Base-by-base conservation (phyloP, 2,888 invertebrate species). In the Phorcus lineatus region DNA sequence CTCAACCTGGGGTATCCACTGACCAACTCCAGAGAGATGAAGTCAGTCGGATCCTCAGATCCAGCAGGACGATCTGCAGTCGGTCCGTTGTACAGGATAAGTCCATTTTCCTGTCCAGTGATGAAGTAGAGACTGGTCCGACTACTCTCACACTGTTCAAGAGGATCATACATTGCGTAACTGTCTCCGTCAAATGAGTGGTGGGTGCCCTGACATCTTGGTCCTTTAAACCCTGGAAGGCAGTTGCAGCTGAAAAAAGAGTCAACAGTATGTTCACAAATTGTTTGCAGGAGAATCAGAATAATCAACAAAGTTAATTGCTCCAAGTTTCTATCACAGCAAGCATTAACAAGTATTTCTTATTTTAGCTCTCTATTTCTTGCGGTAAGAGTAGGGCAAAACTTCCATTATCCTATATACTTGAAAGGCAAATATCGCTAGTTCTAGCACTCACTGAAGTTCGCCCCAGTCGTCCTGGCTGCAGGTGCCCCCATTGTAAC, bases 131-230 rank as follows among this genome's bases (percentile, higher is more conserved):
- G 95, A 91, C 97, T 98, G 86, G 99, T 95, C 94, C 98, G 98
- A 55, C 98, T 98, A 86, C 96, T 96, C 90, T 98, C 98, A 93
- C 99, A 99, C 86, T 92, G 92, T 19, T 90, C 88, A 79, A 99
- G 94, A 0, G 99, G 96, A 0, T 98, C 97, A 94, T 98, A 99
- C 98, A 99, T 98, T 22, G 99, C 99, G 97, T 98, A 99, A 9
- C 99, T 98, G 86, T 96, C 96, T 24, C 98, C 98, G 85, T 96
- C 95, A 94, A 99, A 99, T 91, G 97, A 97, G 89, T 99, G 95
- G 0, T 86, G 86, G 0, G 97, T 98, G 94, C 98, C 98, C 93
- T 99, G 99, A 94, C 99, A 99, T 79, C 99, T 95, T 0, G 99
- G 98, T 0, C 99, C 99, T 86, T 97, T 97, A 91, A 97, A 98